Evolutionary conservation across 2,113 vertebrate species (phyloP).

Genomic region (Steatornis caripensis): DNA sequence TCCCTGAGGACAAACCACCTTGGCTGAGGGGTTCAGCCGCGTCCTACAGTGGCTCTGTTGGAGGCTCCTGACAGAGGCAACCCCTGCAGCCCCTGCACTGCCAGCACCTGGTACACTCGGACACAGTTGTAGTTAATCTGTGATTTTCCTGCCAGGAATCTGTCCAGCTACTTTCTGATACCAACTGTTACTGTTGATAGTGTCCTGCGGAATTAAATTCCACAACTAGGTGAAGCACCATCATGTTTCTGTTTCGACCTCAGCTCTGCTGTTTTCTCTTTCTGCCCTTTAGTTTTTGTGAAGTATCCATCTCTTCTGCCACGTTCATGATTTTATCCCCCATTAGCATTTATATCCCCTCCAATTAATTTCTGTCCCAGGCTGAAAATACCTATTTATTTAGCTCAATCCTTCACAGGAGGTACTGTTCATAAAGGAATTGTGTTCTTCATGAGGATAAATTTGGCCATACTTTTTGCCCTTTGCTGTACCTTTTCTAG

Average conservation of each 20-base stretch:
- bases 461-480: background rate
- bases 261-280: background rate
- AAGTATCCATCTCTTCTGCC: fast-evolving
- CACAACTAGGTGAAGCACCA: background rate
- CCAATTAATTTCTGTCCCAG: background rate
- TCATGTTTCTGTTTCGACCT: background rate
- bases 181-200: background rate
- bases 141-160: background rate
- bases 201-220: background rate
- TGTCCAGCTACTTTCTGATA: background rate
- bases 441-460: background rate
- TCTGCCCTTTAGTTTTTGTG: background rate
- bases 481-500: background rate
- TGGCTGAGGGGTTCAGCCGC: fast-evolving
- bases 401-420: background rate
- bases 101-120: too few relatives aligned
- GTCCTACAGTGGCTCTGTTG: fast-evolving
- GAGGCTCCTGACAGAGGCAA: background rate
- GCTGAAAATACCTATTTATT: background rate
- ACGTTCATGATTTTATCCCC: background rate
- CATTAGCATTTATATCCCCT: background rate
- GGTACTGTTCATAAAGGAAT: background rate
- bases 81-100: fast-evolving
- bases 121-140: background rate
- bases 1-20: fast-evolving